Conservation (phyloP, 2,888 invertebrate genomes). For the Drosophila recens region DNA sequence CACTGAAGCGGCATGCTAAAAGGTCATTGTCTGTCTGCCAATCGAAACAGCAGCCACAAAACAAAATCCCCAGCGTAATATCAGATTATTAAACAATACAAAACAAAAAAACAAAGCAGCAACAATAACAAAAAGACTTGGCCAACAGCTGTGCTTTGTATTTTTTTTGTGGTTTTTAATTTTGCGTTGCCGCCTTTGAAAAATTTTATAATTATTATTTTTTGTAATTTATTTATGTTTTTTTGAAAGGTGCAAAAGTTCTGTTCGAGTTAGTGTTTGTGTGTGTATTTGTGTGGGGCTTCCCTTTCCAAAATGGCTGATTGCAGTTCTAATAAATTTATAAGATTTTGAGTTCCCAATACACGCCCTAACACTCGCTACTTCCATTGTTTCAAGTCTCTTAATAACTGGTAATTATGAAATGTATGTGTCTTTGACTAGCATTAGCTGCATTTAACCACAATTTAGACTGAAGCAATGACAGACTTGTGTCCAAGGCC, state of each 20-base stretch:
- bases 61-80: conserved; percentile 50
- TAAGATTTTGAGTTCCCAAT: conserved; percentile 13
- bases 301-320: conserved; percentile 41
- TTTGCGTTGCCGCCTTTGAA: conserved; percentile 55
- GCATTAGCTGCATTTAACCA: conserved; percentile 68
- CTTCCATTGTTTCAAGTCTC: conserved; percentile 41
- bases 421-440: conserved; percentile 31
- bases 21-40: conserved; percentile 68
- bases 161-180: conserved; percentile 44
- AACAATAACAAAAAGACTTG: conserved; percentile 21
- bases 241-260: conserved; percentile 64
- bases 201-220: conserved; percentile 59
- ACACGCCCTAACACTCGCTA: conserved; percentile 19
- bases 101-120: conserved; percentile 41
- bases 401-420: conserved; percentile 70
- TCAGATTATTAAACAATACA: conserved; percentile 69
- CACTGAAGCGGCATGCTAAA: conserved; percentile 72
- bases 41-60: conserved; percentile 64
- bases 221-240: conserved; percentile 14
- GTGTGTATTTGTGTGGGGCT: conserved; percentile 20
- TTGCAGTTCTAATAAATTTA: conserved; percentile 27
- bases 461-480: conserved; percentile 63
- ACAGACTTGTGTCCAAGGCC: conserved; percentile 59
- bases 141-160: conserved; percentile 59
- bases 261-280: conserved; percentile 31